Percentiles rank a stretch among this genome's conserved stretches.
Evolutionary conservation across 2,113 vertebrate genomes (phyloP).

Genomic region (Cephalophus harveyi): DNA sequence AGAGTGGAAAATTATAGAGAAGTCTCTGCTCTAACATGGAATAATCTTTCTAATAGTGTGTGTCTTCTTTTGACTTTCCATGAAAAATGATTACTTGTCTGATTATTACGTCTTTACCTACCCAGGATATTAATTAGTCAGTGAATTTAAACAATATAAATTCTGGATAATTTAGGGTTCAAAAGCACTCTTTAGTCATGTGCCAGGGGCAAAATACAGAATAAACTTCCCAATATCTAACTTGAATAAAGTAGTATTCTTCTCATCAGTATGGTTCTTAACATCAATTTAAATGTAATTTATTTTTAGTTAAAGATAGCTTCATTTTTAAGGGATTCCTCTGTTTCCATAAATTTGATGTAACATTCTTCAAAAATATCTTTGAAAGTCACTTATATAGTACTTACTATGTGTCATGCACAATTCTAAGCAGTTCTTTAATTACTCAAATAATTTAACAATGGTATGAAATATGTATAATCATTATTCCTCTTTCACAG

Average conservation of each 20-base stretch:
- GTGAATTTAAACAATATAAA: constrained; percentile 3
- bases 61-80: not conserved
- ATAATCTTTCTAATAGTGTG: not conserved
- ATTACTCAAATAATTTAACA: not conserved
- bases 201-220: not conserved
- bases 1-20: not conserved
- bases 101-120: not conserved
- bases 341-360: not conserved
- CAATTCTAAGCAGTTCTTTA: not conserved
- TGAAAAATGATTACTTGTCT: not conserved
- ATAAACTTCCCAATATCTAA: not conserved
- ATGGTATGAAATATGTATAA: not conserved
- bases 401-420: not conserved
- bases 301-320: not conserved
- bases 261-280: not conserved
- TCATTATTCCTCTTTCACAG: not conserved
- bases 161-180: not conserved
- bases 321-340: not conserved
- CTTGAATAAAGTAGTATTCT: not conserved
- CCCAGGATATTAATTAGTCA: not conserved
- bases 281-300: not conserved
- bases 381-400: not conserved
- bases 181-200: not conserved
- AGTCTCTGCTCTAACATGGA: not conserved
- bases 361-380: not conserved